A percentile compares a stretch with the other conserved stretches of the same genome.
phyloP scores from a whole-genome alignment of 2,888 invertebrate genomes.

The Aleiodes leptofemur region DNA sequence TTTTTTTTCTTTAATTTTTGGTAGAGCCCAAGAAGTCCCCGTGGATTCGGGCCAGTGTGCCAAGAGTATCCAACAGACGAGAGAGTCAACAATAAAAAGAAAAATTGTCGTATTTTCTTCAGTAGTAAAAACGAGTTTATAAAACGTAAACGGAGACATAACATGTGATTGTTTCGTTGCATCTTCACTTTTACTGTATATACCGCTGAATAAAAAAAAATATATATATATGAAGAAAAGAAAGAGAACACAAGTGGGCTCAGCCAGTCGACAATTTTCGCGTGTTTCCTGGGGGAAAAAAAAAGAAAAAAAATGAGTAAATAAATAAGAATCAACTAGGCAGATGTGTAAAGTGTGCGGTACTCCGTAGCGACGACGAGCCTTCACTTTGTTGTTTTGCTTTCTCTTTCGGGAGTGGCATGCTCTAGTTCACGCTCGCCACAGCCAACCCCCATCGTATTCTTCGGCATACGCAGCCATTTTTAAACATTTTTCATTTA shows the following conservation, averaged over 20 bases:
- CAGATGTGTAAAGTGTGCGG: conserved; percentile 41
- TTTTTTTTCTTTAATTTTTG: conserved; percentile 42
- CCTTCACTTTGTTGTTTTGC: conserved; percentile 71
- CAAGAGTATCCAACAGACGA: conserved; percentile 41
- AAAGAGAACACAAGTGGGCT: conserved; percentile 24
- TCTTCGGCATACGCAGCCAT: not conserved
- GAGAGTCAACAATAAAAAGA: not conserved
- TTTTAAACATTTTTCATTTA: not conserved
- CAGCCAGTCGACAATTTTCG: conserved; percentile 55
- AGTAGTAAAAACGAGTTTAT: not conserved
- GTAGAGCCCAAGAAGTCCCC: conserved; percentile 35
- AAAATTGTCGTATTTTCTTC: not conserved
- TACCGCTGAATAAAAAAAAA: conserved; percentile 52
- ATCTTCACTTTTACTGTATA: conserved; percentile 65
- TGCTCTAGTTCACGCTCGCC: conserved; percentile 72
- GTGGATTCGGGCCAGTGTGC: conserved; percentile 61
- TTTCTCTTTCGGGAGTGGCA: conserved; percentile 76
- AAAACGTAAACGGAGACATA: conserved; percentile 13
- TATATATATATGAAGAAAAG: not conserved
- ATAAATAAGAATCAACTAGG: conserved; percentile 29
- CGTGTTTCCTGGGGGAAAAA: conserved; percentile 49
- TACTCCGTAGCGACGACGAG: conserved; percentile 49
- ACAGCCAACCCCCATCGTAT: conserved; percentile 44
- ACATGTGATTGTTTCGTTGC: conserved; percentile 14
- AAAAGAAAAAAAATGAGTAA: conserved; percentile 23